phyloP scores from a whole-genome alignment of 2,113 vertebrate genomes.

The Corvus hawaiiensis region DNA sequence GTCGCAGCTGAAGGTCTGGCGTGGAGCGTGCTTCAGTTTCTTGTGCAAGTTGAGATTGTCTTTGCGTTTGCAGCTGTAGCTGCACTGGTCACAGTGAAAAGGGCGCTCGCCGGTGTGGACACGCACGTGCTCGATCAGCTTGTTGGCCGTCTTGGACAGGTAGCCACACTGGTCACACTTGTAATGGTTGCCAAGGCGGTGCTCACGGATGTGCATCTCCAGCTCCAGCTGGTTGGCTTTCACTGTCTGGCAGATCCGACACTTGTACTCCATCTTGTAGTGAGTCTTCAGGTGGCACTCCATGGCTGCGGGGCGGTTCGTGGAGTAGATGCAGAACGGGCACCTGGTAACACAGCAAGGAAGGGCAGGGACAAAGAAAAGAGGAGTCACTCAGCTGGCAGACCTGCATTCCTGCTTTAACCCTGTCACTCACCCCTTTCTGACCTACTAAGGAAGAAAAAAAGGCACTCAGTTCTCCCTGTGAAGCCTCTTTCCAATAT shows the following conservation, averaged over 20 bases:
- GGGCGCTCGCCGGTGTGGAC: slow-evolving; percentile 99
- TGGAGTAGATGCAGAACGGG: slow-evolving; percentile 98
- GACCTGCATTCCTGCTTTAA: background rate
- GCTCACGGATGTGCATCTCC: slow-evolving; percentile 95
- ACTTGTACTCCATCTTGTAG: slow-evolving; percentile 98
- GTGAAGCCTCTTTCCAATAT: background rate
- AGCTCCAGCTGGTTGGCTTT: slow-evolving; percentile 95
- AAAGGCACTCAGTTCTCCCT: background rate
- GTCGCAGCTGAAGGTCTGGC: slow-evolving; percentile 93
- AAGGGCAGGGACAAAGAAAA: slow-evolving; percentile 31
- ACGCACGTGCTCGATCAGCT: slow-evolving; percentile 98
- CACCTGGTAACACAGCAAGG: slow-evolving; percentile 80
- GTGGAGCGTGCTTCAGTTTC: slow-evolving; percentile 97
- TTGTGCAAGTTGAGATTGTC: slow-evolving; percentile 99
- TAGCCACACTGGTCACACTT: slow-evolving; percentile 99
- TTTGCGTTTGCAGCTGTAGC: slow-evolving; percentile 99
- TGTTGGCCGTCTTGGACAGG: slow-evolving; percentile 99
- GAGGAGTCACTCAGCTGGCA: background rate
- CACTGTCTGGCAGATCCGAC: slow-evolving; percentile 97
- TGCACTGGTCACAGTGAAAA: slow-evolving; percentile 99
- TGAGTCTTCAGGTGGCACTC: slow-evolving; percentile 99
- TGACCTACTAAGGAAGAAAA: background rate
- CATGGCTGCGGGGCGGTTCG: slow-evolving; percentile 95
- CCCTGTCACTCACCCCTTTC: slow-evolving; percentile 3
- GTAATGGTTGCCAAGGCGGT: slow-evolving; percentile 99